Evolutionary conservation across 92 coral and sea anemone genomes (phyloP).

Genomic region (Metridium senile): DNA sequence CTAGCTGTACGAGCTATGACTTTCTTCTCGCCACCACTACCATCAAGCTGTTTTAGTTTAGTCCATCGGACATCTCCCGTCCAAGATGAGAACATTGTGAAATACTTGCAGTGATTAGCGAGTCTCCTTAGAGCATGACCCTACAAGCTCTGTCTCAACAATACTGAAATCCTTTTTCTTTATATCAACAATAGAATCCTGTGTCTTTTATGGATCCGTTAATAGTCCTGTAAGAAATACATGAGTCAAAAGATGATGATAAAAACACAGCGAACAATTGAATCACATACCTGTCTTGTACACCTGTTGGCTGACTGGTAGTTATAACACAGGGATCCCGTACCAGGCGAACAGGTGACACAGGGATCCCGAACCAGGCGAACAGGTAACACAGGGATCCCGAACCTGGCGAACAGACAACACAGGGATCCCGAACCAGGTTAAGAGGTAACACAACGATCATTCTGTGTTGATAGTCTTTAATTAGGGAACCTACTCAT

Average conservation of each 20-base stretch:
- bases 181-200: too few species aligned
- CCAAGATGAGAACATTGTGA: slow-evolving; percentile 64
- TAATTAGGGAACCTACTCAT: too few species aligned
- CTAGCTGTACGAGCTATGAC: slow-evolving; percentile 68
- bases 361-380: neutral
- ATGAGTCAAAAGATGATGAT: neutral
- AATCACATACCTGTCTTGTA: slow-evolving; percentile 5
- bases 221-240: neutral
- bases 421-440: neutral
- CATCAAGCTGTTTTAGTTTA: slow-evolving; percentile 74
- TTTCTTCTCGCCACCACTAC: slow-evolving; percentile 54
- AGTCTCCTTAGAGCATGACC: neutral
- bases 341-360: neutral
- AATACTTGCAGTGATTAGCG: neutral
- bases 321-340: slow-evolving; percentile 31
- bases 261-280: neutral
- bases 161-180: neutral
- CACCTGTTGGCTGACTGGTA: slow-evolving; percentile 30
- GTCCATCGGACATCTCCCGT: slow-evolving; percentile 88
- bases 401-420: neutral
- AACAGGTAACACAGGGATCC: neutral
- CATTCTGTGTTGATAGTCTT: too few species aligned
- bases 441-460: neutral
- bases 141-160: neutral
- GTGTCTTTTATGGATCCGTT: neutral